Evolutionary conservation across 1,140 invertebrate species (phyloP).

Genomic region (Heliconius congener): DNA sequence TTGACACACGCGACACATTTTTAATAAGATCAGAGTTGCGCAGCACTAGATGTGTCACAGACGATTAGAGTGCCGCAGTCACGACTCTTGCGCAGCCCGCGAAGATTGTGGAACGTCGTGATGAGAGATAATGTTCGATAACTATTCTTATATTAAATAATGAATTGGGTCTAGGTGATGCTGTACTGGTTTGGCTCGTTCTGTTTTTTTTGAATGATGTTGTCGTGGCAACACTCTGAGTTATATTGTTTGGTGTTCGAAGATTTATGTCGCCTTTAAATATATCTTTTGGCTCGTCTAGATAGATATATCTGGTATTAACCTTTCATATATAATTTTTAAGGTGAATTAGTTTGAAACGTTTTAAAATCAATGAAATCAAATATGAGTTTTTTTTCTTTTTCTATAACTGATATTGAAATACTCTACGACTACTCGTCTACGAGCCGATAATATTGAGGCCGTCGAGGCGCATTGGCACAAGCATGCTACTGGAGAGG

Average conservation of each 20-base stretch:
- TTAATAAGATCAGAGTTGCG: constrained; percentile 49
- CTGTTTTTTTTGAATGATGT: not conserved
- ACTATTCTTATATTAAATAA: constrained; percentile 33
- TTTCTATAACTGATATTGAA: too few species aligned
- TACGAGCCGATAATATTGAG: too few species aligned
- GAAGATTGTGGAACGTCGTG: constrained; percentile 43
- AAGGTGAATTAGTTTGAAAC: too few species aligned
- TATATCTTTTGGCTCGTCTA: not conserved
- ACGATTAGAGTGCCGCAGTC: constrained; percentile 49
- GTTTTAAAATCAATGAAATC: too few species aligned
- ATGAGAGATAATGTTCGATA: constrained; percentile 40
- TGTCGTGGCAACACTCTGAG: not conserved
- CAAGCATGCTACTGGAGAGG: too few species aligned
- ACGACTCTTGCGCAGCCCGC: constrained; percentile 52
- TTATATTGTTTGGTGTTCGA: not conserved
- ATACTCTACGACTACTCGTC: too few species aligned
- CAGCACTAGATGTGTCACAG: constrained; percentile 43
- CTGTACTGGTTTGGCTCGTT: constrained; percentile 9
- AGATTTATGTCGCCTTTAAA: not conserved
- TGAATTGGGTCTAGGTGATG: constrained; percentile 35
- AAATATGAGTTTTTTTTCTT: too few species aligned
- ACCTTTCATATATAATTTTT: not conserved
- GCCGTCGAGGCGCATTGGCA: too few species aligned
- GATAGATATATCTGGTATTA: not conserved
- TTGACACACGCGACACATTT: constrained; percentile 48